Base-by-base conservation (phyloP, 2,888 invertebrate species). In the Augochlorella aurata region DNA sequence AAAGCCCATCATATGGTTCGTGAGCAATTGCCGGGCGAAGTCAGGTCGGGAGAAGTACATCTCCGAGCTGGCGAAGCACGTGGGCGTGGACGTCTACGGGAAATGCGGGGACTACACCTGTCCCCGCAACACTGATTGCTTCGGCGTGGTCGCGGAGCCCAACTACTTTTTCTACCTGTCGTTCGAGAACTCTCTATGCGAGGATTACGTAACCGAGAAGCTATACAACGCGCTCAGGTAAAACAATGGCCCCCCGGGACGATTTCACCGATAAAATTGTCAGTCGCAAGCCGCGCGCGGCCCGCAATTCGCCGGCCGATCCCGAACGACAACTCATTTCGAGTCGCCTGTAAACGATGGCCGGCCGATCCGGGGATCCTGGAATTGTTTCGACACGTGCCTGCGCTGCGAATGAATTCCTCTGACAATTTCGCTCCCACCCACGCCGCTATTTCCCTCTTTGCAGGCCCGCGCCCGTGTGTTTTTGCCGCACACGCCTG, bases 111-210 rank as follows among this genome's bases (percentile, higher is more conserved):
- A 68, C 91, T 45, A 81, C 94, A 94, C 88, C 8, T 95, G 90
- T 76, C 81, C 86, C 93, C 95, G 93, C 94, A 86, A 61, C 49
- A 5, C 69, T 21, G 83, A 92, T 77, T 92, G 92, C 71, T 90
- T 91, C 68, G 70, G 93, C 58, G 94, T 93, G 92, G 88, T 94
- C 92, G 76, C 95, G 38, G 94, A 94, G 86, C 94, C 94, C 67
- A 94, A 95, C 74, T 97, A 97, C 91, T 96, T 95, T 90, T 97
- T 97, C 91, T 97, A 97, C 89, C 92, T 97, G 65, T 95, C 95
- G 0, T 95, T 97, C 89, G 97, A 97, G 92, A 97, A 97, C 92
- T 96, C 96, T 16, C 94, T 96, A 81, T 95, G 96, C 86, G 91
- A 94, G 68, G 96, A 96, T 91, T 96, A 96, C 91, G 95, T 96